Percentiles rank a stretch among this genome's conserved stretches.
Evolutionary conservation across 2,797 vertebrate species (phyloP).

Genomic region (Echeneis naucrates): DNA sequence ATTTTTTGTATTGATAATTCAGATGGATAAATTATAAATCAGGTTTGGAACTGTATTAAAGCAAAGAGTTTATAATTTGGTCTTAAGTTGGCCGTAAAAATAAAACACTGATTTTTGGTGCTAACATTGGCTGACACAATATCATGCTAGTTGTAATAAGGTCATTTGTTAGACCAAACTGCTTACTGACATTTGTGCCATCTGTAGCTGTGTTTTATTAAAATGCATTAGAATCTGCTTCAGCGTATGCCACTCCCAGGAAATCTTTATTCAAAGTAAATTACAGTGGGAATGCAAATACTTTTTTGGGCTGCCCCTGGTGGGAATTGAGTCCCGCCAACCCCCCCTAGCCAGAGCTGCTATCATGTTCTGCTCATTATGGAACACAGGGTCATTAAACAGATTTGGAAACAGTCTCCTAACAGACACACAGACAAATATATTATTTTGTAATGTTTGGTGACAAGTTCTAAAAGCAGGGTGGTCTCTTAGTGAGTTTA

Average conservation of each 20-base stretch:
- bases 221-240: constrained; percentile 57
- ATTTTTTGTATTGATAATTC: not conserved
- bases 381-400: constrained; percentile 4
- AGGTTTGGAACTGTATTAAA: not conserved
- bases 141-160: constrained; percentile 9
- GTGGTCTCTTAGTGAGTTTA: too few species aligned
- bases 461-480: not conserved
- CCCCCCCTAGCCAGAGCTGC: constrained; percentile 6
- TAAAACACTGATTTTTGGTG: not conserved
- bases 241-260: constrained; percentile 16
- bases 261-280: constrained; percentile 16
- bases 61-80: not conserved
- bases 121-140: not conserved
- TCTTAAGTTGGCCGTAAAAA: not conserved
- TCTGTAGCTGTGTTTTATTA: constrained; percentile 59
- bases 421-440: not conserved
- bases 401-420: not conserved
- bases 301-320: constrained; percentile 17
- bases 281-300: constrained; percentile 16
- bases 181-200: constrained; percentile 60
- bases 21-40: too few species aligned
- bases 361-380: constrained; percentile 37
- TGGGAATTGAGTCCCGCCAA: constrained; percentile 11
- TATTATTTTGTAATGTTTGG: too few species aligned
- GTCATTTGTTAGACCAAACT: constrained; percentile 34